These are phyloP conservation scores for Aviceda subcristata DNA, from an alignment of 2,113 vertebrate genomes.

Conservation along the genomic window DNA sequence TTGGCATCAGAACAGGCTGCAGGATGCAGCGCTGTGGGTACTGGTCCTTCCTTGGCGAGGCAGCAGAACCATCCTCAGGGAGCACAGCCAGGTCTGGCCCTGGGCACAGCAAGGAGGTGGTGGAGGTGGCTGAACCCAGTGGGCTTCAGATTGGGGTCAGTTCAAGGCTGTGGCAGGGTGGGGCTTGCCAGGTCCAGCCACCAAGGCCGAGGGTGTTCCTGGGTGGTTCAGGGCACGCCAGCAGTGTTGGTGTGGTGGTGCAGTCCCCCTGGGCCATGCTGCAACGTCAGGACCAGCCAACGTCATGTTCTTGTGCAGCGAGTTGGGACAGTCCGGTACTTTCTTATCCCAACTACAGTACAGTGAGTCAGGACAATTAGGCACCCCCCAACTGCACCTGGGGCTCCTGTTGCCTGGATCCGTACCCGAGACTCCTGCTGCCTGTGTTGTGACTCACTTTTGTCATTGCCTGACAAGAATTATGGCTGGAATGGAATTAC, in stretches of 20 bases:
- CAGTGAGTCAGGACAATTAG: too few relatives aligned
- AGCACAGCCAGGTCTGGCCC: background rate
- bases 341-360: too few relatives aligned
- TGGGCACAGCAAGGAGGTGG: background rate
- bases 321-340: too few relatives aligned
- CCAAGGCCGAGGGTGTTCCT: rapidly evolving
- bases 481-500: too few relatives aligned
- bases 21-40: rapidly evolving
- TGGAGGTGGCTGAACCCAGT: background rate
- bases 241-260: background rate
- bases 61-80: background rate
- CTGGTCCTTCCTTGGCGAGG: background rate
- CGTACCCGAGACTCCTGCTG: too few relatives aligned
- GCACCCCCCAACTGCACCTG: too few relatives aligned
- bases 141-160: background rate
- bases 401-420: too few relatives aligned
- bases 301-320: too few relatives aligned
- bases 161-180: background rate
- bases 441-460: too few relatives aligned
- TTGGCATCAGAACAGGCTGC: background rate
- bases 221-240: background rate
- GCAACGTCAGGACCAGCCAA: too few relatives aligned
- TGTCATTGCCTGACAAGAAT: too few relatives aligned
- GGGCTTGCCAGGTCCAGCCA: background rate
- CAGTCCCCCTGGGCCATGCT: too few relatives aligned